Evolutionary conservation across 1,140 invertebrate genomes (phyloP).

Genomic region (Aphis craccivora): DNA sequence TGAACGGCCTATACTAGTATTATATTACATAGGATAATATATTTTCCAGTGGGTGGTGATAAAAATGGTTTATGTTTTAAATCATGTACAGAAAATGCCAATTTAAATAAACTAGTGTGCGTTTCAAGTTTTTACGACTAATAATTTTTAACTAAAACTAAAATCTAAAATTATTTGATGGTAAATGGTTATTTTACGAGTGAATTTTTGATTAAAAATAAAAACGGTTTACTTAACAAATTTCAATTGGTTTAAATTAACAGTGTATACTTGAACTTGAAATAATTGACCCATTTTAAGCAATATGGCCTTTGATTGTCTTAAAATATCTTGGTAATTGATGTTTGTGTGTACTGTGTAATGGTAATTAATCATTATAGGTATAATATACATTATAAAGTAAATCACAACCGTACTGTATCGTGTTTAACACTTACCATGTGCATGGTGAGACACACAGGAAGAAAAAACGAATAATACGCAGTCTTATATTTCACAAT

Average conservation of each 20-base stretch:
- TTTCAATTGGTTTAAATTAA: not conserved
- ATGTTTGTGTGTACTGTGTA: slow-evolving; percentile 74
- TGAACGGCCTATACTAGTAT: too few species aligned
- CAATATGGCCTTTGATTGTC: slow-evolving; percentile 85
- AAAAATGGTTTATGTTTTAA: too few species aligned
- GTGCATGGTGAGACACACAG: slow-evolving; percentile 86
- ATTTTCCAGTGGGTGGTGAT: too few species aligned
- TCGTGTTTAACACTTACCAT: slow-evolving; percentile 71
- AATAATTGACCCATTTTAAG: slow-evolving; percentile 97
- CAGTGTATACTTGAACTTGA: slow-evolving; percentile 80
- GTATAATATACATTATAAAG: slow-evolving; percentile 38
- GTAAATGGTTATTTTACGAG: too few species aligned
- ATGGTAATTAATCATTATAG: slow-evolving; percentile 32
- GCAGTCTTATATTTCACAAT: slow-evolving; percentile 96
- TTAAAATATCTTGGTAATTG: slow-evolving; percentile 79
- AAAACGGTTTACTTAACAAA: not conserved
- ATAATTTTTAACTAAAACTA: too few species aligned
- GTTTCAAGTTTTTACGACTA: too few species aligned
- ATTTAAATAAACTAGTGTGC: too few species aligned
- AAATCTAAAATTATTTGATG: too few species aligned
- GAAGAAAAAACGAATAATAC: slow-evolving; percentile 93
- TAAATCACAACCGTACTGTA: not conserved
- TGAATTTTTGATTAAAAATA: not conserved
- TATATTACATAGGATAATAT: too few species aligned
- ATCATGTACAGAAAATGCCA: too few species aligned